Conservation (phyloP, 35 echinoderm and acorn worm genomes). For the Anneissia japonica region DNA sequence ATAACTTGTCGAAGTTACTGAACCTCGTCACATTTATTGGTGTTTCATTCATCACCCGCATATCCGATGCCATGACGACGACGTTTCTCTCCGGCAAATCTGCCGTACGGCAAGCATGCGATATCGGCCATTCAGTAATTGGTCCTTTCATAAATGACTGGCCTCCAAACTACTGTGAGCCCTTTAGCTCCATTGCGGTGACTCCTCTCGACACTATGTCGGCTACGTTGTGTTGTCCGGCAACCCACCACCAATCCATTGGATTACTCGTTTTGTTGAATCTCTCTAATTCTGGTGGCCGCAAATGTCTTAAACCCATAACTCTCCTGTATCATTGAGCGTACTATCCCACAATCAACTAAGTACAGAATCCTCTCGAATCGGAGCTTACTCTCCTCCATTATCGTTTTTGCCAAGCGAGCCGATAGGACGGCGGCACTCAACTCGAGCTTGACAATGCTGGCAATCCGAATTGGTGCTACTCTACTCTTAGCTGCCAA, state of each 20-base stretch:
- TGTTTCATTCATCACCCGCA: neutral
- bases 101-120: neutral
- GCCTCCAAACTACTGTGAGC: neutral
- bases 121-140: neutral
- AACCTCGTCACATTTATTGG: neutral
- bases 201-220: slow-evolving; percentile 35
- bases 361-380: slow-evolving; percentile 24
- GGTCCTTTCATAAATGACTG: neutral
- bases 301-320: slow-evolving; percentile 61
- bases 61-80: neutral
- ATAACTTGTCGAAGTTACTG: neutral
- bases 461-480: slow-evolving; percentile 38
- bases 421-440: slow-evolving; percentile 33
- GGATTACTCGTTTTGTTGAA: slow-evolving; percentile 21
- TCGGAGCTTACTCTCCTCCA: slow-evolving; percentile 14
- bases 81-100: neutral
- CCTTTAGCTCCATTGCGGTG: neutral
- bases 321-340: slow-evolving; percentile 47
- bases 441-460: slow-evolving; percentile 40
- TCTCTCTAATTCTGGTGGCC: slow-evolving; percentile 52
- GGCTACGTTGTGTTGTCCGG: slow-evolving; percentile 22
- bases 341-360: slow-evolving; percentile 54
- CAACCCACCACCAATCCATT: slow-evolving; percentile 48
- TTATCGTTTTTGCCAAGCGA: slow-evolving; percentile 16
- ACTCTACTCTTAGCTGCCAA: slow-evolving; percentile 45